Evolutionary conservation across 2,113 vertebrate species (phyloP).

Genomic region (Grantiella picta): DNA sequence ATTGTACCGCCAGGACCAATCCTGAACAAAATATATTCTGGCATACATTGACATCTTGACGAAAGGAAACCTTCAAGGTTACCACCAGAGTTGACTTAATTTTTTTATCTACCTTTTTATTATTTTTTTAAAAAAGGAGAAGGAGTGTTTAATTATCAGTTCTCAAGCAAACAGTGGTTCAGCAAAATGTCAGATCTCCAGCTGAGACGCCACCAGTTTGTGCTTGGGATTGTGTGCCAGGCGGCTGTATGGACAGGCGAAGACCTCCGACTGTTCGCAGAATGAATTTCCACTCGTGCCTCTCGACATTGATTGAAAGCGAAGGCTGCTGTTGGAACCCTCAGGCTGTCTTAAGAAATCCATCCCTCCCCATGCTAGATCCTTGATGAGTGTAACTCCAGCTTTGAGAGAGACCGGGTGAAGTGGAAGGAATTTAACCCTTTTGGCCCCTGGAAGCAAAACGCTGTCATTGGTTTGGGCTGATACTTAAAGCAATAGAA

Average conservation of each 20-base stretch:
- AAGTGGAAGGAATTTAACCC: constrained; percentile 20
- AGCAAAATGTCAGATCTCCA: constrained; percentile 60
- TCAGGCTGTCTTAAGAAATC: constrained; percentile 64
- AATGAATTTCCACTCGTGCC: constrained; percentile 72
- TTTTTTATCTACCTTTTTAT: not conserved
- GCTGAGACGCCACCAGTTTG: constrained; percentile 57
- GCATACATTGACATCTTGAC: constrained; percentile 16
- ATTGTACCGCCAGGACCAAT: not conserved
- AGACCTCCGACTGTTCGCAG: constrained; percentile 65
- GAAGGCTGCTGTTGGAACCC: constrained; percentile 67
- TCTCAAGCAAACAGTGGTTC: constrained; percentile 55
- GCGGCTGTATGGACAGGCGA: constrained; percentile 50
- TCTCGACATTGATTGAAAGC: constrained; percentile 71
- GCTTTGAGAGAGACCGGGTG: not conserved
- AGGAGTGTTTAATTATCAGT: constrained; percentile 72
- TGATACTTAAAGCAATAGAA: not conserved
- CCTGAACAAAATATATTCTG: not conserved
- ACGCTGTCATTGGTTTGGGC: fast-evolving
- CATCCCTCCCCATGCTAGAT: constrained; percentile 52
- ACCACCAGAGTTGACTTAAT: not conserved
- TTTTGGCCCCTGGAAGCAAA: not conserved
- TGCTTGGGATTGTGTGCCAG: constrained; percentile 57
- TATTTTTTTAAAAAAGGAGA: constrained; percentile 17
- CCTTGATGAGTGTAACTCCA: constrained; percentile 61
- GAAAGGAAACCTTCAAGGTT: constrained; percentile 52